Evolutionary conservation across 2,888 invertebrate species (phyloP), one percentile per base, ranked within the genome.

Genomic region (Unio delphinus): DNA sequence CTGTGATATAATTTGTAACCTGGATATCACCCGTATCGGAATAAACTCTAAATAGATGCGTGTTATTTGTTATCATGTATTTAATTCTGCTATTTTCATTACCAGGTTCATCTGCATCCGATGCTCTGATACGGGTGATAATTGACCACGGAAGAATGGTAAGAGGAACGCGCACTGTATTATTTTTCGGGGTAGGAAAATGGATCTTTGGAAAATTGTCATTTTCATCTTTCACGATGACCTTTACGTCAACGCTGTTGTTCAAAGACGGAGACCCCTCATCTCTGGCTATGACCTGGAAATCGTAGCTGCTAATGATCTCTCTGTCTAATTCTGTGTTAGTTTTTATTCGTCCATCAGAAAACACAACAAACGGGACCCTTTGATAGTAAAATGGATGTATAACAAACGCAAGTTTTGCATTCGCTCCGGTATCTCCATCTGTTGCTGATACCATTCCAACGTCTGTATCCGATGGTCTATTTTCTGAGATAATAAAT

Each of bases 401-500:
- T 59, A 45, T 45, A 45, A 45, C 15, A 18, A 69, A 67, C 4
- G 67, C 56, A 17, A 71, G 30, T 55, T 60, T 65, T 17, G 62
- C 63, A 30, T 74, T 74, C 58, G 64, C 63, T 17, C 74, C 74
- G 26, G 63, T 65, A 45, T 74, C 74, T 17, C 65, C 61, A 55
- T 85, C 90, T 0, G 63, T 72, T 23, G 89, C 90, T 4, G 77
- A 74, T 26, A 90, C 60, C 65, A 85, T 84, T 6, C 87, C 84
- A 30, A 90, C 81, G 57, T 79, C 72, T 1, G 85, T 78, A 17
- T 81, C 81, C 18, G 80, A 72, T 0, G 83, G 82, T 61, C 77
- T 81, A 67, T 89, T 88, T 72, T 89, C 89, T 15, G 81, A 77
- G 18, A 96, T 94, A 34, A 79, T 75, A 30, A 88, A 80, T 89